Conservation (phyloP, 2,113 vertebrate species). For the Podarcis muralis region DNA sequence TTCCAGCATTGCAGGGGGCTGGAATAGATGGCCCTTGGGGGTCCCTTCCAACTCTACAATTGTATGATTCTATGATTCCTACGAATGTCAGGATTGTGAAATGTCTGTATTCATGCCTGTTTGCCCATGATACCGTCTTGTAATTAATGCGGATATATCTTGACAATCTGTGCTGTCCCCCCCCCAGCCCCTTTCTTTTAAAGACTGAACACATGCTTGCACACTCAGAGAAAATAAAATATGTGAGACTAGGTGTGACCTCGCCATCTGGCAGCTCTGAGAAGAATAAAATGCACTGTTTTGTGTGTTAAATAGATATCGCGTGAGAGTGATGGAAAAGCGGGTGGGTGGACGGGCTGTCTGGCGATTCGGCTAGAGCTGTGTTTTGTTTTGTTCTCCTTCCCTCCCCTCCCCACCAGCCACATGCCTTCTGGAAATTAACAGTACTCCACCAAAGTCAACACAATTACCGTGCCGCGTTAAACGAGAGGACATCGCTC, state of each 20-base stretch:
- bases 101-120: not conserved
- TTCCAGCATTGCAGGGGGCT: no score
- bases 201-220: not conserved
- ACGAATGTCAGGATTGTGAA: not conserved
- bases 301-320: not conserved
- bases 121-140: not conserved
- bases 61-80: no score
- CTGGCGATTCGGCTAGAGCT: not conserved
- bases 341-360: no score
- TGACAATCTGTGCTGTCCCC: not conserved
- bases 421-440: not conserved
- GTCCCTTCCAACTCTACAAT: no score
- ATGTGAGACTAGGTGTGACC: slow-evolving; percentile 23
- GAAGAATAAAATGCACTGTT: slow-evolving; percentile 19
- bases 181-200: not conserved
- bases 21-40: no score
- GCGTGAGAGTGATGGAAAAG: slow-evolving; percentile 6
- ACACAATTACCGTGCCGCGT: not conserved
- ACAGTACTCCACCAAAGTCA: not conserved
- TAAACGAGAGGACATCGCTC: not conserved
- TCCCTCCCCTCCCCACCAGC: not conserved
- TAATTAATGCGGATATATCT: not conserved
- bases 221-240: not conserved
- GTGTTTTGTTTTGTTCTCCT: no score
- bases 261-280: slow-evolving; percentile 10